These are phyloP conservation scores for Caenorhabditis sulstoni DNA, from an alignment of 2,888 invertebrate species.

Conservation along the genomic window DNA sequence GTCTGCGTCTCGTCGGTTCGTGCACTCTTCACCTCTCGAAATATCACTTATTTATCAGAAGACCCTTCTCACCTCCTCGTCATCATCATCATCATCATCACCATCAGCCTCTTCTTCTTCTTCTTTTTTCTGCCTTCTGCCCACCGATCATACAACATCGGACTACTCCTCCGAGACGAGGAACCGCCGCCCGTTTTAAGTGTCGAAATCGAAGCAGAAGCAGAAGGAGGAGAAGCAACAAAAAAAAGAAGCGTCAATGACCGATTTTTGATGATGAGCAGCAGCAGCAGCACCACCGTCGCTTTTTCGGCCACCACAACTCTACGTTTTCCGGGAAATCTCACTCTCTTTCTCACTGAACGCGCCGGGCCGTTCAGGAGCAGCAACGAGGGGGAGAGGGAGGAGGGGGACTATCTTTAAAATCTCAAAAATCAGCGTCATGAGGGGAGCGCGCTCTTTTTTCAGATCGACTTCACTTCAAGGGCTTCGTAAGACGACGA, in stretches of 20 bases:
- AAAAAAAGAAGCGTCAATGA: constrained; percentile 39
- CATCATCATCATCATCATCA: constrained; percentile 27
- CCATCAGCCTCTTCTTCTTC: not conserved
- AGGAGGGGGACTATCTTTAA: constrained; percentile 1
- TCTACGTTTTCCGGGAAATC: not conserved
- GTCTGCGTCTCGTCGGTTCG: too few species aligned
- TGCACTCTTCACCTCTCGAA: too few species aligned
- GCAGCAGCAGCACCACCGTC: not conserved
- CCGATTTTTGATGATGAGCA: constrained; percentile 53
- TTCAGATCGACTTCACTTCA: constrained; percentile 9
- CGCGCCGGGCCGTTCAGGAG: not conserved
- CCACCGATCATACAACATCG: too few species aligned
- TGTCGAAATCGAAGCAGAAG: not conserved
- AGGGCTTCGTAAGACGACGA: constrained; percentile 31
- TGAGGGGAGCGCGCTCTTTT: not conserved
- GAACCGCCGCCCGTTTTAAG: not conserved
- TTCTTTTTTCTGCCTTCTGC: not conserved
- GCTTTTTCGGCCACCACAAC: not conserved
- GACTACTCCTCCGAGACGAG: not conserved
- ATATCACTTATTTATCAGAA: constrained; percentile 38
- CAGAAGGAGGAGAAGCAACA: not conserved
- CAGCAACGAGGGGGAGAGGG: not conserved
- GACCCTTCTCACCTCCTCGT: not conserved
- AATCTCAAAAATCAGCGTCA: constrained; percentile 56
- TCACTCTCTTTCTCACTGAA: not conserved